Conservation (phyloP, 92 coral and sea anemone species). For the Zoanthus sociatus region DNA sequence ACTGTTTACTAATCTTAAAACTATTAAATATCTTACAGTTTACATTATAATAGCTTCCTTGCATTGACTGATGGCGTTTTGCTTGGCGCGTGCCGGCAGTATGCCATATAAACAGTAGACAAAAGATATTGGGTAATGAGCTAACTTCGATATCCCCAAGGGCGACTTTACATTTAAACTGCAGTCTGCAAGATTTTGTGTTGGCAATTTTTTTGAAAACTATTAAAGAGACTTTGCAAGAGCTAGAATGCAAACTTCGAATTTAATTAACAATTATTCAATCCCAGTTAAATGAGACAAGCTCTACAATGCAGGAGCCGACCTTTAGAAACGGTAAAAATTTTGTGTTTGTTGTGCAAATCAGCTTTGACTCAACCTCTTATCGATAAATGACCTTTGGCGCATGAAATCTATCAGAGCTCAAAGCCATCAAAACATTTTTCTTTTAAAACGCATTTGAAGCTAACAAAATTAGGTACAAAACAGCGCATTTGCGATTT, state of each 20-base stretch:
- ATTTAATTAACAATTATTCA: not conserved
- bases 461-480: not conserved
- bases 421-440: not conserved
- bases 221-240: conserved; percentile 15
- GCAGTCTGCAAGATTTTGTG: not conserved
- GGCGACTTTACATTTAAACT: conserved; percentile 1
- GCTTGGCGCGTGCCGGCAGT: conserved; percentile 87
- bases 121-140: conserved; percentile 25
- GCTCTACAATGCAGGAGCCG: conserved; percentile 18
- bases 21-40: conserved; percentile 70
- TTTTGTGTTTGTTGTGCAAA: conserved; percentile 56
- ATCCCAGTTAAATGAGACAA: not conserved
- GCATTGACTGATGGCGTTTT: conserved; percentile 79
- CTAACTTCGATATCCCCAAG: conserved; percentile 29
- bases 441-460: not conserved
- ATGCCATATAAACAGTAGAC: conserved; percentile 38
- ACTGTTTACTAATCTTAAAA: conserved; percentile 59
- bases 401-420: conserved; percentile 23
- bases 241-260: conserved; percentile 2
- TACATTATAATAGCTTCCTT: conserved; percentile 74
- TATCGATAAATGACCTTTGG: conserved; percentile 38
- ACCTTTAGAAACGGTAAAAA: conserved; percentile 39
- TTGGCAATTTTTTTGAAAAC: conserved; percentile 10
- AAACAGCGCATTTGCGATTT: not conserved
- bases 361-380: conserved; percentile 30